Evolutionary conservation across 2,888 invertebrate genomes (phyloP), one percentile per base, ranked within the genome.

Genomic region (Zootermopsis nevadensis): DNA sequence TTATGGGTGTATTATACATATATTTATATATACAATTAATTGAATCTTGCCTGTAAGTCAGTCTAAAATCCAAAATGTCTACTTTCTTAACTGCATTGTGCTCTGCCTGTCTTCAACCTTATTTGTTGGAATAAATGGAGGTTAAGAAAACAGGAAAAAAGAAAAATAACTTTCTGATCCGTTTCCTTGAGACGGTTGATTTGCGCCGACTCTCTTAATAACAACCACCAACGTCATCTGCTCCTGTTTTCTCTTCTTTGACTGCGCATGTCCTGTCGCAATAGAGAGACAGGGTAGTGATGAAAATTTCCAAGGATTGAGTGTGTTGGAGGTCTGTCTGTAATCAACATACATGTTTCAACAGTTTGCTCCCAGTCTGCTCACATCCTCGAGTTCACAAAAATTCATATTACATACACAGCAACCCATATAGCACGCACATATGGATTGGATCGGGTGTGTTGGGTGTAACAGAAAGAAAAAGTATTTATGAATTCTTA

Each of bases 401-500:
- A 76, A 48, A 76, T 74, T 76, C 76, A 76, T 76, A 48, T 76
- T 76, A 42, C 48, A 76, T 76, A 76, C 76, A 42, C 22, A 76
- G 66, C 77, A 55, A 8, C 30, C 33, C 8, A n/a, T 42, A 74
- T n/a, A 66, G 27, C 60, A 19, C 38, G 79, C 38, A 66, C 79
- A 79, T 79, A 60, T 35, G 60, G 79, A 66, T 53, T 60, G 66
- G 79, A 79, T 60, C 33, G 79, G 60, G 60, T 60, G 30, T 15
- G 35, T 31, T 74, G 74, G 74, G 74, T 42, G 74, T 38, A 74
- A 74, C 27, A 60, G 38, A 42, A 72, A 72, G 48, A n/a, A 55
- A n/a, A 60, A 27, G n/a, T 79, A 38, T 79, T 79, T 79, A 79
- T 79, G 79, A 79, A 79, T 79, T 79, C 79, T 66, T 79, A 35